These are phyloP conservation scores for Anagrus nilaparvatae DNA, from an alignment of 1,140 invertebrate genomes.

Conservation along the genomic window DNA sequence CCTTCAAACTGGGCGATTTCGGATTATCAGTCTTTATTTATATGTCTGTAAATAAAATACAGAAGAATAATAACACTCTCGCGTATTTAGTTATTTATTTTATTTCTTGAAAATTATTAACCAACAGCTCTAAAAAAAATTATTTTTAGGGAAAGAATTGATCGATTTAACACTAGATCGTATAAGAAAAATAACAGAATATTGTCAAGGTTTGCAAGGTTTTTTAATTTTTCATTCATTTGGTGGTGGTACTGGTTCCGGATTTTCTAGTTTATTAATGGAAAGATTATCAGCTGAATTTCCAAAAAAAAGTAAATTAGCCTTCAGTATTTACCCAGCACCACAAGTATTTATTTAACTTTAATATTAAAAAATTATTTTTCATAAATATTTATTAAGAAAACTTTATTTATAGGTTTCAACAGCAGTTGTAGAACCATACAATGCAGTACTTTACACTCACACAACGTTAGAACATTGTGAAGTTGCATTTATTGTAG, in stretches of 20 bases:
- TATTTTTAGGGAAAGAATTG: constrained; percentile 53
- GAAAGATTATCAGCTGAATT: constrained; percentile 64
- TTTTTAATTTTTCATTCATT: constrained; percentile 57
- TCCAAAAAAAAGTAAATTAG: constrained; percentile 52
- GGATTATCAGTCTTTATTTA: too few relatives aligned
- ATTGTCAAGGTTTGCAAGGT: constrained; percentile 52
- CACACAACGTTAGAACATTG: constrained; percentile 67
- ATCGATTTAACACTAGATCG: constrained; percentile 39
- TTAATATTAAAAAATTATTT: too few relatives aligned
- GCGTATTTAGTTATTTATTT: too few relatives aligned
- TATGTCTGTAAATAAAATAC: too few relatives aligned
- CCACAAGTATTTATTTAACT: too few relatives aligned
- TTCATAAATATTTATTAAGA: too few relatives aligned
- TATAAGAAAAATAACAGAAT: constrained; percentile 43
- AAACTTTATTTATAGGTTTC: too few relatives aligned
- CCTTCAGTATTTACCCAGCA: constrained; percentile 58
- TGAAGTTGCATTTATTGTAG: constrained; percentile 74
- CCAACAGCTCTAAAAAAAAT: too few relatives aligned
- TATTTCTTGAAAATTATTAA: too few relatives aligned
- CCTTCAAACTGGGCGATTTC: too few relatives aligned
- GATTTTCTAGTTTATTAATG: constrained; percentile 71
- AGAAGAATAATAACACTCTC: too few relatives aligned
- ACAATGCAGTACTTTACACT: constrained; percentile 71
- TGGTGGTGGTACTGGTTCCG: constrained; percentile 56
- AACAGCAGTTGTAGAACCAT: constrained; percentile 79